phyloP scores from a whole-genome alignment of 2,113 vertebrate species.

The Hyaena hyaena region DNA sequence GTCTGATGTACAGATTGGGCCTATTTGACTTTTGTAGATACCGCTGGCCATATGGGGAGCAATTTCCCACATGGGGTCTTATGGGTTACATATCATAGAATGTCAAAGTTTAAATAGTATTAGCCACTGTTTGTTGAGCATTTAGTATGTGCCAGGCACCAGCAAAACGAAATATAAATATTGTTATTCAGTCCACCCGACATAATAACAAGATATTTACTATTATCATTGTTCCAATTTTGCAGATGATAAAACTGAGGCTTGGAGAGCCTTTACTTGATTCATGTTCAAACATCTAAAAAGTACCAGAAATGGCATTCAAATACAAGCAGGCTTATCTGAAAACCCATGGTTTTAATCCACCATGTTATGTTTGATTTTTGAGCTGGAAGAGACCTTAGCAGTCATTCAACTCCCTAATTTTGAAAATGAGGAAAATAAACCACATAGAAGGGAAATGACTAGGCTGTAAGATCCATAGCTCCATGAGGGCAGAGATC shows the following conservation, averaged over 20 bases:
- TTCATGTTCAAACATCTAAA: neutral
- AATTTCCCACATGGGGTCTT: neutral
- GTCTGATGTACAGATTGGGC: neutral
- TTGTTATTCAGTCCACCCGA: neutral
- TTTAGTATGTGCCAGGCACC: neutral
- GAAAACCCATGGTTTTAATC: slow-evolving; percentile 17
- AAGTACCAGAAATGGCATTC: neutral
- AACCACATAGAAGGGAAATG: slow-evolving; percentile 11
- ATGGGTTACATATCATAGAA: neutral
- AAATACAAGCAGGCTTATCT: neutral
- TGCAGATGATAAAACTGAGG: neutral
- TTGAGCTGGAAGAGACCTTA: neutral
- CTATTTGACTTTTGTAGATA: neutral
- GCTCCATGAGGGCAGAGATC: neutral
- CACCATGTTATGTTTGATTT: neutral
- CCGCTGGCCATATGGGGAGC: neutral
- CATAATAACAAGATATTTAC: neutral
- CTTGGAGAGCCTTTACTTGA: neutral
- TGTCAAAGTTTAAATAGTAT: neutral
- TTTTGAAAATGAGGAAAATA: slow-evolving; percentile 36
- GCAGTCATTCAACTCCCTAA: neutral
- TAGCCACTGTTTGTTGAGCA: slow-evolving; percentile 14
- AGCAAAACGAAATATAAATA: neutral
- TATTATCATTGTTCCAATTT: neutral
- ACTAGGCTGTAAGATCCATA: neutral